Evolutionary conservation across 2,113 vertebrate species (phyloP).

Genomic region (Chinchilla lanigera): DNA sequence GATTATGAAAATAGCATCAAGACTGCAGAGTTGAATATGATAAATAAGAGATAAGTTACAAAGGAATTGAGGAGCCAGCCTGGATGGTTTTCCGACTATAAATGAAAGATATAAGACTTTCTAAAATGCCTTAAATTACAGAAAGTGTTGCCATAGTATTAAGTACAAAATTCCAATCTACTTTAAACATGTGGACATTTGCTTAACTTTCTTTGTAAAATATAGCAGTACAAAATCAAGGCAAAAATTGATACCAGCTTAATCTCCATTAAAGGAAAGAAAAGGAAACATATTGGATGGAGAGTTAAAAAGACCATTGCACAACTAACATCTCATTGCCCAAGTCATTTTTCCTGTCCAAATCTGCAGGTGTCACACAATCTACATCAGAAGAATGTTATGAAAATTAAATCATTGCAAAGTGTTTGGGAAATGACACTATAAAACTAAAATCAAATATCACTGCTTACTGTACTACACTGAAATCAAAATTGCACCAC

Average conservation of each 20-base stretch:
- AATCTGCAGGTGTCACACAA: neutral
- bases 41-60: slow-evolving; percentile 61
- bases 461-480: neutral
- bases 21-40: slow-evolving; percentile 66
- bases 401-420: neutral
- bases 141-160: neutral
- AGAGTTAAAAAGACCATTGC: neutral
- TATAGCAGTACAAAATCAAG: neutral
- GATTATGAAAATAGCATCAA: slow-evolving; percentile 71
- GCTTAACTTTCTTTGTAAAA: neutral
- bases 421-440: neutral
- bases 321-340: neutral
- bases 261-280: neutral
- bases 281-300: neutral
- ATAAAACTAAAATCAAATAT: neutral
- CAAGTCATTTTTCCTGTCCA: neutral
- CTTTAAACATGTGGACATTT: neutral
- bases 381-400: neutral
- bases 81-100: neutral
- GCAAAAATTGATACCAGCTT: neutral
- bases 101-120: neutral
- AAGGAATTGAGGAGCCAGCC: neutral
- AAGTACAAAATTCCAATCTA: neutral
- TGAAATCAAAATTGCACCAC: neutral
- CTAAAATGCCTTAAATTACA: neutral